These are phyloP conservation scores for Neomorphus geoffroyi DNA, from an alignment of 2,797 vertebrate species.

Conservation along the genomic window DNA sequence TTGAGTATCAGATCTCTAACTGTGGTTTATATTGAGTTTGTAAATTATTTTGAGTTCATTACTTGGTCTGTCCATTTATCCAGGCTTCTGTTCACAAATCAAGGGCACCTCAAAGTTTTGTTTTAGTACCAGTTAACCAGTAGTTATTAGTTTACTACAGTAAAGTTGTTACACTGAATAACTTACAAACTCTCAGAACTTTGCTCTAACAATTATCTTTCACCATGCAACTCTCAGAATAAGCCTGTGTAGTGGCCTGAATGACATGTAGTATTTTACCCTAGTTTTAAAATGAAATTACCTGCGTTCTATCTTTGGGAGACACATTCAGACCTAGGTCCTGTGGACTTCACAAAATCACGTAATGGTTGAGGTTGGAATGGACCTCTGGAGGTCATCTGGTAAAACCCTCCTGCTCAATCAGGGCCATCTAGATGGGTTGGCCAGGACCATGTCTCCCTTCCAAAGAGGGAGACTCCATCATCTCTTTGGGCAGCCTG, in stretches of 20 bases:
- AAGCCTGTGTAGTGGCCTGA: not conserved
- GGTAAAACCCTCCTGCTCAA: not conserved
- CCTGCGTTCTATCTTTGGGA: not conserved
- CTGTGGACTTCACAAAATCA: not conserved
- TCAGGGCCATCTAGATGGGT: not conserved
- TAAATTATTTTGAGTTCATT: not conserved
- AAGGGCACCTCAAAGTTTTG: not conserved
- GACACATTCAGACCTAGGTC: not conserved
- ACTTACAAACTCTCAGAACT: not conserved
- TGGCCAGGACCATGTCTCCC: not conserved
- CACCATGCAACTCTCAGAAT: not conserved
- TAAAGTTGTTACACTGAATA: not conserved
- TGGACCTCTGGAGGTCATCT: not conserved
- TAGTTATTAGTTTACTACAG: no score
- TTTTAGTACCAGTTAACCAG: not conserved
- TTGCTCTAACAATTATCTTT: not conserved
- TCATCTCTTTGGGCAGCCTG: not conserved
- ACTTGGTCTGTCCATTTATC: not conserved
- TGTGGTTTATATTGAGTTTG: not conserved
- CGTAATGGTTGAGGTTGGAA: not conserved
- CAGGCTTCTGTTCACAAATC: not conserved
- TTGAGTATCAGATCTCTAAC: fast-evolving
- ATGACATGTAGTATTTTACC: not conserved
- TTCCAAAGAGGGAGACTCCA: not conserved
- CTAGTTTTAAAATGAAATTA: not conserved